Evolutionary conservation across 2,888 invertebrate species (phyloP).

Genomic region (Nasonia oneida): DNA sequence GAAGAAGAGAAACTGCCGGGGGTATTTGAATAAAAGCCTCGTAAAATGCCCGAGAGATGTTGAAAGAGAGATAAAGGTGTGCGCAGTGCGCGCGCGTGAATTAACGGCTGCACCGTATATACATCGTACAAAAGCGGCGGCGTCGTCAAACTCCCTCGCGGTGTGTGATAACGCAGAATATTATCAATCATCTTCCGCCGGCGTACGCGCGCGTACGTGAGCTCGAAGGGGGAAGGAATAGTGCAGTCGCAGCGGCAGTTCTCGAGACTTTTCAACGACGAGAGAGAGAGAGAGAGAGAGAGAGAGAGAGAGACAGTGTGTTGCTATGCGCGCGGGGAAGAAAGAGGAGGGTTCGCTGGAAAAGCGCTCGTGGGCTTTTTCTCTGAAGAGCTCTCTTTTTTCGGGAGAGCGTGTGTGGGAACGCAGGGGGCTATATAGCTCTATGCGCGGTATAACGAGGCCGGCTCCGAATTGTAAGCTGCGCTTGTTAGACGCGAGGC

Average conservation of each 20-base stretch:
- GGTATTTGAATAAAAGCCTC: conserved; percentile 55
- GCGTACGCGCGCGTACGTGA: background rate
- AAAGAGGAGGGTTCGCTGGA: background rate
- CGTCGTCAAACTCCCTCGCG: background rate
- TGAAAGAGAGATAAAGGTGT: conserved; percentile 52
- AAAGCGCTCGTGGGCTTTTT: conserved; percentile 22
- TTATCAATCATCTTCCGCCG: conserved; percentile 50
- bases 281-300: background rate
- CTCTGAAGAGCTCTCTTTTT: conserved; percentile 4
- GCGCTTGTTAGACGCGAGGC: background rate
- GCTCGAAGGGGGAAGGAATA: background rate
- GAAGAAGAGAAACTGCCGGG: background rate
- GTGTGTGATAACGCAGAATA: conserved; percentile 21
- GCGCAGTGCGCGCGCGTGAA: conserved; percentile 43
- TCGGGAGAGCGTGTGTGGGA: background rate
- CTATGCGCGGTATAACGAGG: background rate
- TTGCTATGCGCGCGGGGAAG: background rate
- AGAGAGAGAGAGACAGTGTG: background rate
- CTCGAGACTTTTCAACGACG: conserved; percentile 12
- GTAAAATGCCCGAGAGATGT: conserved; percentile 49
- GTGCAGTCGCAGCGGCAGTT: background rate
- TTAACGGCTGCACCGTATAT: conserved; percentile 38
- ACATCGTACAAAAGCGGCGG: background rate
- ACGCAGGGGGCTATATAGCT: background rate
- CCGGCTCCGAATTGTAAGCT: background rate